Evolutionary conservation across 2,113 vertebrate genomes (phyloP).

Genomic region (Ascaphus truei): DNA sequence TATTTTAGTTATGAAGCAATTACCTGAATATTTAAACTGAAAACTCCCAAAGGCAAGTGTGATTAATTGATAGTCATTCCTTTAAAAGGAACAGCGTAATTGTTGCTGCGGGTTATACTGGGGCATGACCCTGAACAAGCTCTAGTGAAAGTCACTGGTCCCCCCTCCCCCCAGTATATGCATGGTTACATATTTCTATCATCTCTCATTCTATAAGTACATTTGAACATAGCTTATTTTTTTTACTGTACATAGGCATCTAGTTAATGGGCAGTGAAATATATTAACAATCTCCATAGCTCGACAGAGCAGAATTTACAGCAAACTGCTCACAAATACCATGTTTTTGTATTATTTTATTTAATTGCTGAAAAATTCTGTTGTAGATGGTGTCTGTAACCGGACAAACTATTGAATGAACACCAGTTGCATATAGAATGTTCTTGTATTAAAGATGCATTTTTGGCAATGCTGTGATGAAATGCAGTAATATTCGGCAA

Average conservation of each 20-base stretch:
- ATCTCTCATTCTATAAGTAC: no score
- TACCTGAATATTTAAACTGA: slow-evolving; percentile 29
- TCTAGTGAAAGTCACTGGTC: slow-evolving; percentile 4
- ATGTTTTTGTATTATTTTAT: no score
- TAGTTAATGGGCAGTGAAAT: slow-evolving; percentile 63
- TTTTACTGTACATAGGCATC: slow-evolving; percentile 65
- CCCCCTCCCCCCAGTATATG: no score
- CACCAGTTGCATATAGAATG: no score
- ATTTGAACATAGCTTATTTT: no score
- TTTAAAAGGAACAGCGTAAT: slow-evolving; percentile 28
- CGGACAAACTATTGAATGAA: slow-evolving; percentile 62
- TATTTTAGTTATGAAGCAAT: slow-evolving; percentile 30
- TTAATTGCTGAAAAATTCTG: no score
- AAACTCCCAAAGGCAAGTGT: slow-evolving; percentile 28
- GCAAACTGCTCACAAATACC: slow-evolving; percentile 62
- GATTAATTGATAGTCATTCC: slow-evolving; percentile 22
- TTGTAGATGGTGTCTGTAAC: slow-evolving; percentile 62
- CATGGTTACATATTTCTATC: no score
- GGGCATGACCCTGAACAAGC: slow-evolving; percentile 19
- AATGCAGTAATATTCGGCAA: no score
- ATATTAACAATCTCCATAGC: slow-evolving; percentile 69
- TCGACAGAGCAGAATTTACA: slow-evolving; percentile 55
- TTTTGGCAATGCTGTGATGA: no score
- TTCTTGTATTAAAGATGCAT: no score
- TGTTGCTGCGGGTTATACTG: slow-evolving; percentile 30